Evolutionary conservation across 2,888 invertebrate genomes (phyloP).

Genomic region (Cotesia congregata): DNA sequence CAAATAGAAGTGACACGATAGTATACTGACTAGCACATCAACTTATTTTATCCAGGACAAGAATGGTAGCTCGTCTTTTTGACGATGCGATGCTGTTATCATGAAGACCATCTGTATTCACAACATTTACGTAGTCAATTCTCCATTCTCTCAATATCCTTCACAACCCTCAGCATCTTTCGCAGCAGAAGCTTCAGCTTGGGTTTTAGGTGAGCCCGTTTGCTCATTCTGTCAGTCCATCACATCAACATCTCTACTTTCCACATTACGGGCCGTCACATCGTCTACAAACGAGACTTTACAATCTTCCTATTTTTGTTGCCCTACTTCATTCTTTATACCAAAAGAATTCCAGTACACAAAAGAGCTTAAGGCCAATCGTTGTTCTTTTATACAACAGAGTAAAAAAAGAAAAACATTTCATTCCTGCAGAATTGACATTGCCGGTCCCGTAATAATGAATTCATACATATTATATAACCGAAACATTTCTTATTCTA

Average conservation of each 20-base stretch:
- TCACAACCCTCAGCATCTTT: slow-evolving; percentile 40
- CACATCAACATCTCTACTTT: slow-evolving; percentile 60
- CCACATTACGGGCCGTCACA: slow-evolving; percentile 59
- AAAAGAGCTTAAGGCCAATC: neutral
- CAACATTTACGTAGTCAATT: slow-evolving; percentile 54
- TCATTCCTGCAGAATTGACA: neutral
- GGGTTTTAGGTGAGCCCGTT: slow-evolving; percentile 49
- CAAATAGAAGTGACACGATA: slow-evolving; percentile 52
- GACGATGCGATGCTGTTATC: slow-evolving; percentile 55
- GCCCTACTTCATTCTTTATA: slow-evolving; percentile 1
- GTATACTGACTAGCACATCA: slow-evolving; percentile 19
- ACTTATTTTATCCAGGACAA: slow-evolving; percentile 44
- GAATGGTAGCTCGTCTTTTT: slow-evolving; percentile 50
- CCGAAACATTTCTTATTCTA: neutral
- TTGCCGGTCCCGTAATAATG: neutral
- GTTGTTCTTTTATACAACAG: neutral
- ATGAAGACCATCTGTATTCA: slow-evolving; percentile 66
- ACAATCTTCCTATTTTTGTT: slow-evolving; percentile 12
- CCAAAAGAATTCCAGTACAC: neutral
- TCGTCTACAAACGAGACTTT: slow-evolving; percentile 29
- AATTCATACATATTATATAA: neutral
- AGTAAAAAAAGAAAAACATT: neutral
- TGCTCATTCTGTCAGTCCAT: slow-evolving; percentile 60
- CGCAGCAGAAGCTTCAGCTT: slow-evolving; percentile 43
- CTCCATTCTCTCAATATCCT: slow-evolving; percentile 43